Evolutionary conservation across 2,113 vertebrate species (phyloP), one percentile per base, ranked within the genome.

Genomic region (Psophia crepitans): DNA sequence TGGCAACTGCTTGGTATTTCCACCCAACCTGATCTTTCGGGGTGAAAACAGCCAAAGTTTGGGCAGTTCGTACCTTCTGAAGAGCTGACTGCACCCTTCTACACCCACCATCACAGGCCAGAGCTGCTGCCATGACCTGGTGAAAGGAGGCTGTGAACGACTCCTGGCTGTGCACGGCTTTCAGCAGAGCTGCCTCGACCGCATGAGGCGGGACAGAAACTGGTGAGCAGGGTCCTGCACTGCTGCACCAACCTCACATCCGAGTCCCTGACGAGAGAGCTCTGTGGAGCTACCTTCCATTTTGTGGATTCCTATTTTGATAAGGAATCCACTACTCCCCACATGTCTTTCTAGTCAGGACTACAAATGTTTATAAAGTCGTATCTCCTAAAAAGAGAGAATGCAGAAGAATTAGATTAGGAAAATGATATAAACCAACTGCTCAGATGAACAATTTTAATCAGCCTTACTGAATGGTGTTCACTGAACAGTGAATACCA

Each of bases 131-230:
- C 24, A 7, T 4, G 1, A 1, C 37, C 65, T 12, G 44, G 33
- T 8, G 26, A 58, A 7, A 16, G 48, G 24, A 30, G 27, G 33
- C 11, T 37, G 3, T 1, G 9, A 35, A 54, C 49, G n/a, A 12
- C 4, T 94, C 54, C 79, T 23, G 37, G 33, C 20, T 20, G 21
- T 5, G 35, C 71, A 43, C 6, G 44, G 76, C 77, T 71, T 37
- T 8, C 16, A 43, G 88, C 69, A 57, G 43, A 69, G 76, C 37
- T 78, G 64, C 60, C 58, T 19, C 2, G 2, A 54, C 26, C 8
- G 0, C 46, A 79, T 0, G 0, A 58, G 54, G 37, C 1, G 10
- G 9, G 37, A 48, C 48, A 60, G 27, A 74, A 21, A 23, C 30
- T 15, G 19, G 17, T 14, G 28, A 60, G 68, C 48, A 68, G n/a